Conservation (phyloP, 2,888 invertebrate species). For the Acrobasis consociella region DNA sequence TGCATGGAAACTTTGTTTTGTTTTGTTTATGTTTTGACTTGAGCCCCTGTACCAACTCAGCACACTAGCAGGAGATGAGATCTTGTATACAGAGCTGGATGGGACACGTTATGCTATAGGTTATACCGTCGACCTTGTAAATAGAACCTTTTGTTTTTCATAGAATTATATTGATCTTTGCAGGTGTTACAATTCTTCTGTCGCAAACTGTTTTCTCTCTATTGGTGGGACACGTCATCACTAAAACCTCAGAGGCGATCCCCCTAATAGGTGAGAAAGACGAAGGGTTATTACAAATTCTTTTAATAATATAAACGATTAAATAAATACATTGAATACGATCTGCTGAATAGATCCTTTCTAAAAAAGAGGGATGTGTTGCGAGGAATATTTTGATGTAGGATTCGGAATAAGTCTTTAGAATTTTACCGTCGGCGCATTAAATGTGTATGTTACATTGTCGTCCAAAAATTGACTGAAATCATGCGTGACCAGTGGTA, state of each 20-base stretch:
- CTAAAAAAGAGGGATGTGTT: constrained; percentile 52
- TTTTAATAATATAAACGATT: constrained; percentile 41
- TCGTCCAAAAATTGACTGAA: no score
- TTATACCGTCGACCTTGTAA: constrained; percentile 44
- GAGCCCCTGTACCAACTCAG: constrained; percentile 77
- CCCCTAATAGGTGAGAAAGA: constrained; percentile 95
- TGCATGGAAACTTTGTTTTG: constrained; percentile 72
- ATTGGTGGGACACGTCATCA: constrained; percentile 99
- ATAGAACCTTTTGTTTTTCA: constrained; percentile 63
- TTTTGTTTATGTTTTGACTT: constrained; percentile 77
- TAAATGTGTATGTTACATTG: no score
- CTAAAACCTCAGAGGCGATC: constrained; percentile 99
- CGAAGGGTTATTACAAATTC: constrained; percentile 50
- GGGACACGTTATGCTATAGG: constrained; percentile 43
- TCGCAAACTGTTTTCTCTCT: constrained; percentile 99
- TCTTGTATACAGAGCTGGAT: constrained; percentile 43
- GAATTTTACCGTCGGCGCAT: no score
- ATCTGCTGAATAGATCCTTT: constrained; percentile 46
- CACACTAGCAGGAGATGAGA: constrained; percentile 69
- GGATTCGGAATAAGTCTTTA: constrained; percentile 35
- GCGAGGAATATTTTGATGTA: constrained; percentile 59
- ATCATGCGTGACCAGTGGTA: no score
- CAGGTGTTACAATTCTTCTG: constrained; percentile 99
- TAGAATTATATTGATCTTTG: constrained; percentile 85
- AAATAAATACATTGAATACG: constrained; percentile 42